phyloP scores from a whole-genome alignment of 2,888 invertebrate species.

The Lepidocyrtinus sp. region DNA sequence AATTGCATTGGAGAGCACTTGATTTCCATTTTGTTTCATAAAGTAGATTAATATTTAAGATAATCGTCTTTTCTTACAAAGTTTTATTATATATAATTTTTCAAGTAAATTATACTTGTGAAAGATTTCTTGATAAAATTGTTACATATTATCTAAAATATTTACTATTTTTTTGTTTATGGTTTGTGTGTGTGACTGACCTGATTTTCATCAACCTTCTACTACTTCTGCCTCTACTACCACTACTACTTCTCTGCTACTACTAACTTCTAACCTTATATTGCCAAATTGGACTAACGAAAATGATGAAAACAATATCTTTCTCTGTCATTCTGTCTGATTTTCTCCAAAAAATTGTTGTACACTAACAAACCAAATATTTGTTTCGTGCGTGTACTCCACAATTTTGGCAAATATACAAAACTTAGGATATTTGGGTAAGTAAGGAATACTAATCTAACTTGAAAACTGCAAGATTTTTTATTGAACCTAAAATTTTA shows the following conservation, averaged over 20 bases:
- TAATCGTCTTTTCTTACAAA: not conserved
- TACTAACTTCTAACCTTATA: conserved; percentile 55
- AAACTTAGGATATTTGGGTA: conserved; percentile 62
- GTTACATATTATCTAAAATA: too few species aligned
- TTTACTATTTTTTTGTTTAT: conserved; percentile 50
- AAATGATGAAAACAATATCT: conserved; percentile 48
- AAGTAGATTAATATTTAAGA: not conserved
- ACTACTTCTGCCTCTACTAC: conserved; percentile 46
- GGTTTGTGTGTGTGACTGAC: conserved; percentile 56
- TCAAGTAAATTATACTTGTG: too few species aligned
- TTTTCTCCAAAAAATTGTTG: conserved; percentile 28
- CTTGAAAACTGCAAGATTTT: not conserved
- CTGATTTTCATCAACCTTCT: conserved; percentile 55
- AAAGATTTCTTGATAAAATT: conserved; percentile 23
- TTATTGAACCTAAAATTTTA: not conserved
- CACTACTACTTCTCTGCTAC: conserved; percentile 44
- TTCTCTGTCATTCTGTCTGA: conserved; percentile 33
- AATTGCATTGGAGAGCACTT: too few species aligned
- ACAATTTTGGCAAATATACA: conserved; percentile 30
- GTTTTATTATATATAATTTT: not conserved
- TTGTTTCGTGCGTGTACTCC: conserved; percentile 1
- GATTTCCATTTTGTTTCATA: not conserved
- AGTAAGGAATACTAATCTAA: conserved; percentile 43
- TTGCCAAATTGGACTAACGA: conserved; percentile 56
- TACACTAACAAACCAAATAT: conserved; percentile 28